Conservation (phyloP, 2,797 vertebrate genomes). For the Takifugu ocellatus region DNA sequence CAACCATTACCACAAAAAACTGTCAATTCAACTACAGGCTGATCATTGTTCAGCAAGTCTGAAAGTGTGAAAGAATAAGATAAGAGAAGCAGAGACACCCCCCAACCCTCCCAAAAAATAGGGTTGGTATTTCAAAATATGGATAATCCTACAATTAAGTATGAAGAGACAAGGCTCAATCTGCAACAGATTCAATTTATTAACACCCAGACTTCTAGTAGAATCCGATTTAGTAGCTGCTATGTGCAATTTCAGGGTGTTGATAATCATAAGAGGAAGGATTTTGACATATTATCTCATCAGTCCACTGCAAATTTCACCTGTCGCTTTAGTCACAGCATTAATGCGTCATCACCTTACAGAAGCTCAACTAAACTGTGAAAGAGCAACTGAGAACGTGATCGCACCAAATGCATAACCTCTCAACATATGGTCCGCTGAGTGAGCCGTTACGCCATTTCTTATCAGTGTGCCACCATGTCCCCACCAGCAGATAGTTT, state of each 20-base stretch:
- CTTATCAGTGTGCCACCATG: not conserved
- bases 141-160: not conserved
- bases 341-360: conserved; percentile 10
- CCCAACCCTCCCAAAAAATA: conserved; percentile 23
- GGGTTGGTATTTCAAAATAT: conserved; percentile 12
- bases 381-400: conserved; percentile 39
- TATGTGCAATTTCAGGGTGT: conserved; percentile 3
- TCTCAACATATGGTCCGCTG: conserved; percentile 33
- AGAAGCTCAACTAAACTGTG: conserved; percentile 31
- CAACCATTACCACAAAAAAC: conserved; percentile 19
- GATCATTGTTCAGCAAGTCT: conserved; percentile 61
- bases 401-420: conserved; percentile 34
- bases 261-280: not conserved
- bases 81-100: conserved; percentile 21
- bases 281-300: not conserved
- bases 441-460: conserved; percentile 18
- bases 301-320: too few relatives aligned
- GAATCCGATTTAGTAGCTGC: too few relatives aligned
- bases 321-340: conserved; percentile 13
- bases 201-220: too few relatives aligned
- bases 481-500: conserved; percentile 2
- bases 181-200: conserved; percentile 11
- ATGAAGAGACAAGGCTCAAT: conserved; percentile 3
- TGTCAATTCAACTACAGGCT: conserved; percentile 56
- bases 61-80: conserved; percentile 46